phyloP scores from a whole-genome alignment of 2,113 vertebrate genomes.

The Pollimyrus isidori region DNA sequence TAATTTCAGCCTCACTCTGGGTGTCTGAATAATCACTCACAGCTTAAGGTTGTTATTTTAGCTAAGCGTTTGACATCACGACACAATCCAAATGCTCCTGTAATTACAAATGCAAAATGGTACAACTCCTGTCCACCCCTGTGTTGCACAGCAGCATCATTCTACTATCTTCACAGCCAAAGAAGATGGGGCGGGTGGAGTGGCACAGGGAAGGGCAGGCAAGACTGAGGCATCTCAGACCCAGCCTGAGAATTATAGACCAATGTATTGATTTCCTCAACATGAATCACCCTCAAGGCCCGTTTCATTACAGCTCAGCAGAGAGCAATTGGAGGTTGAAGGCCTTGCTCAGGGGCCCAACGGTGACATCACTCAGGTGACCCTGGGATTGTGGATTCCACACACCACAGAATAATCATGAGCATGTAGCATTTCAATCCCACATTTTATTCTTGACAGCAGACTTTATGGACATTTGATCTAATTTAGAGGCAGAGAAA shows the following conservation, averaged over 20 bases:
- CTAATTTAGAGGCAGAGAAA: neutral
- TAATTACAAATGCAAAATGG: neutral
- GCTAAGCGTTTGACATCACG: neutral
- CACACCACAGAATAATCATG: too few species aligned
- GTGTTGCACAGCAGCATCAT: neutral
- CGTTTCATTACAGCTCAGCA: neutral
- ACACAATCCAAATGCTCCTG: neutral
- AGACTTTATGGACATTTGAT: neutral
- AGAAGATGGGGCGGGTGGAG: neutral
- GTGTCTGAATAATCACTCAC: neutral
- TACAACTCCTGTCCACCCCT: neutral
- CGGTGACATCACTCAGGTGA: neutral
- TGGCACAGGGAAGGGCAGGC: neutral
- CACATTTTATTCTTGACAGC: neutral
- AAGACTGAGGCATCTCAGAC: neutral
- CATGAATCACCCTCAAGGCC: neutral
- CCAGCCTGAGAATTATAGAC: neutral
- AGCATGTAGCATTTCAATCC: neutral
- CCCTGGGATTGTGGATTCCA: neutral
- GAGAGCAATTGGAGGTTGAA: neutral
- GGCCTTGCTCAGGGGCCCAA: neutral
- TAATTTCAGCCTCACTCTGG: neutral
- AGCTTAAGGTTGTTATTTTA: neutral
- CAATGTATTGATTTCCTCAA: neutral
- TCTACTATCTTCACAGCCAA: neutral